These are phyloP conservation scores for Zaprionus lachaisei DNA, from an alignment of 1,140 invertebrate species.

Conservation along the genomic window DNA sequence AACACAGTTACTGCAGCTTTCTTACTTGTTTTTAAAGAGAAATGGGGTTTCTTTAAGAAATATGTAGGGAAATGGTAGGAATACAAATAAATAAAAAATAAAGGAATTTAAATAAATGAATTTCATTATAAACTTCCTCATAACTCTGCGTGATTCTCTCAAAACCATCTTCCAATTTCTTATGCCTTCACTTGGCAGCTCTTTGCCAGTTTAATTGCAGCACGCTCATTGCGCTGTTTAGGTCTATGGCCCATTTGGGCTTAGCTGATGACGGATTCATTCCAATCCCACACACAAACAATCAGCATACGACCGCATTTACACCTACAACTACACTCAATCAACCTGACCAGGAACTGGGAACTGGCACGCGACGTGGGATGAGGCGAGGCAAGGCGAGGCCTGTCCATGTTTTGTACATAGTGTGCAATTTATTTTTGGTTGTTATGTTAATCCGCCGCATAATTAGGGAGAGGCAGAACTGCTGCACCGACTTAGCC, in stretches of 20 bases:
- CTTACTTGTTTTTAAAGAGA: too few relatives aligned
- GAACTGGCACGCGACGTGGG: constrained; percentile 49
- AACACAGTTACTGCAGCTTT: too few relatives aligned
- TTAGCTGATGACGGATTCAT: constrained; percentile 20
- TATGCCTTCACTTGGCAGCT: background rate
- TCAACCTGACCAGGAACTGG: background rate
- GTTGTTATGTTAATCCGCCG: constrained; percentile 55
- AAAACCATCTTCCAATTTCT: background rate
- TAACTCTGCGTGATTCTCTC: too few relatives aligned
- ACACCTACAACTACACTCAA: constrained; percentile 23
- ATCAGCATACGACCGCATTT: constrained; percentile 8
- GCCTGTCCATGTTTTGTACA: constrained; percentile 12
- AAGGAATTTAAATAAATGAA: background rate
- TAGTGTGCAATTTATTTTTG: constrained; percentile 57
- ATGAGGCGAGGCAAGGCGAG: constrained; percentile 1
- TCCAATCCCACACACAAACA: constrained; percentile 9
- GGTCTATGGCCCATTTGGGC: constrained; percentile 3
- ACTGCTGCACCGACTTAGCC: constrained; percentile 24
- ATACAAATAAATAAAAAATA: too few relatives aligned
- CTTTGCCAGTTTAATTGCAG: background rate
- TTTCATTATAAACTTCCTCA: too few relatives aligned
- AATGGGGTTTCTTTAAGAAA: too few relatives aligned
- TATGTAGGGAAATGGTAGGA: too few relatives aligned
- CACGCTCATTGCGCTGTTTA: background rate
- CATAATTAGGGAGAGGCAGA: constrained; percentile 55